These are phyloP conservation scores for Batillaria attramentaria DNA, from an alignment of 1,140 invertebrate species.

Conservation along the genomic window DNA sequence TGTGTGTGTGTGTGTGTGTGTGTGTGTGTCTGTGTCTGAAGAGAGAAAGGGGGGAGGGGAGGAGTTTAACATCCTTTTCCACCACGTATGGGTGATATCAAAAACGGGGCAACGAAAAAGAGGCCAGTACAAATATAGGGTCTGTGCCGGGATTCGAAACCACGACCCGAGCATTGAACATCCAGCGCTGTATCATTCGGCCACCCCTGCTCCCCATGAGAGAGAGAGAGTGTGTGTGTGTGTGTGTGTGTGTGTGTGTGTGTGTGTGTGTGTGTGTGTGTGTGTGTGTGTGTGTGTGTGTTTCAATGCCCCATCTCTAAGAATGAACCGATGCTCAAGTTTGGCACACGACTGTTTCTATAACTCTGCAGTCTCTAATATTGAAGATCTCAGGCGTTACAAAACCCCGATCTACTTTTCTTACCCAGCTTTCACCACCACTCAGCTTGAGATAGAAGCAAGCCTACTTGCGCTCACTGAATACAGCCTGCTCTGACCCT, in stretches of 20 bases:
- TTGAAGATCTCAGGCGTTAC: neutral
- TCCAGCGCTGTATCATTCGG: no score
- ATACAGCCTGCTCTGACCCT: neutral
- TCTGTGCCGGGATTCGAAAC: no score
- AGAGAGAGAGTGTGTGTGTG: neutral
- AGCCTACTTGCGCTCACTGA: neutral
- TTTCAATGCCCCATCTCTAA: neutral
- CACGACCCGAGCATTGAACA: no score
- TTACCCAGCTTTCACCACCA: neutral
- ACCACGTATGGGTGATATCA: no score
- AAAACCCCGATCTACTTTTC: neutral
- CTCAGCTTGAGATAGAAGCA: neutral
- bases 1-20: neutral
- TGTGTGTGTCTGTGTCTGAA: no score
- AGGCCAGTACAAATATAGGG: no score
- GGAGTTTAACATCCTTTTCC: no score
- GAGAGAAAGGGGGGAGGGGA: no score
- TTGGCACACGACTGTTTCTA: neutral
- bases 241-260: constrained; percentile 6
- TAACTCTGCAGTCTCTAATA: neutral
- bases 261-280: constrained; percentile 13
- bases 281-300: constrained; percentile 13
- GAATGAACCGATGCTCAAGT: neutral
- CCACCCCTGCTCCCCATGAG: no score
- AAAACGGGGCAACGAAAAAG: no score